These are phyloP conservation scores for Arothron firmamentum DNA, from an alignment of 2,113 vertebrate genomes.

Conservation along the genomic window DNA sequence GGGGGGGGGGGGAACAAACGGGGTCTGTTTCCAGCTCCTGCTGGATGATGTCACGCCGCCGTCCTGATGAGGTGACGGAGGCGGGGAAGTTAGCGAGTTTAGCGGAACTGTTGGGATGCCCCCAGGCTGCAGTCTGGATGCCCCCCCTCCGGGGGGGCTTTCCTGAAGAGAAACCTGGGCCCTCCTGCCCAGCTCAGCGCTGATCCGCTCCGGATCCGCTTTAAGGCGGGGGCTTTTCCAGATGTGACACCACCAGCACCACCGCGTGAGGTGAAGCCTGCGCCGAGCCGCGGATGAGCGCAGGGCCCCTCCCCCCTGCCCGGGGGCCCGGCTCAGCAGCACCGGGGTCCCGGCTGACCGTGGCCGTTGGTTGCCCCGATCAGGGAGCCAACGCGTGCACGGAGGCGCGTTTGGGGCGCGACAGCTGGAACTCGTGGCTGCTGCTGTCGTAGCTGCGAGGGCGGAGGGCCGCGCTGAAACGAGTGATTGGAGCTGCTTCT, in stretches of 20 bases:
- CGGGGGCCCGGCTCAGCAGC: slow-evolving; percentile 35
- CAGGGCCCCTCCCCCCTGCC: too few species aligned
- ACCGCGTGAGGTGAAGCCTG: slow-evolving; percentile 22
- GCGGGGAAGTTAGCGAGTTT: too few species aligned
- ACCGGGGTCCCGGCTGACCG: slow-evolving; percentile 33
- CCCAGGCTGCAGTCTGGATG: too few species aligned
- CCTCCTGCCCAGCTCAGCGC: too few species aligned
- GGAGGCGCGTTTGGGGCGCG: slow-evolving; percentile 16
- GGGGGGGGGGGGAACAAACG: slow-evolving; percentile 57
- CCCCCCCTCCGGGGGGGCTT: too few species aligned
- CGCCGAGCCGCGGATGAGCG: slow-evolving; percentile 29
- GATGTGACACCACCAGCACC: slow-evolving; percentile 6
- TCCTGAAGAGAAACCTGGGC: too few species aligned
- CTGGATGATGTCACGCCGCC: too few species aligned
- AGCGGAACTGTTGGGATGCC: too few species aligned
- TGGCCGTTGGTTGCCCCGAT: slow-evolving; percentile 58
- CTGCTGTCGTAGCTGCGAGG: slow-evolving; percentile 3
- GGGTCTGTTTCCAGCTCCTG: slow-evolving; percentile 38
- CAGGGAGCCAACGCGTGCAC: slow-evolving; percentile 51
- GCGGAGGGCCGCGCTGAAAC: too few species aligned
- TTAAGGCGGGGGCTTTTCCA: background rate
- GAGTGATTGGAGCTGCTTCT: too few species aligned
- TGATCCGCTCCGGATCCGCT: slow-evolving; percentile 14
- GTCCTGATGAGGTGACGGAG: background rate
- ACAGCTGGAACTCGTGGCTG: slow-evolving; percentile 39